Conservation (phyloP, 2,113 vertebrate genomes). For the Ptilorrhoa leucosticta region DNA sequence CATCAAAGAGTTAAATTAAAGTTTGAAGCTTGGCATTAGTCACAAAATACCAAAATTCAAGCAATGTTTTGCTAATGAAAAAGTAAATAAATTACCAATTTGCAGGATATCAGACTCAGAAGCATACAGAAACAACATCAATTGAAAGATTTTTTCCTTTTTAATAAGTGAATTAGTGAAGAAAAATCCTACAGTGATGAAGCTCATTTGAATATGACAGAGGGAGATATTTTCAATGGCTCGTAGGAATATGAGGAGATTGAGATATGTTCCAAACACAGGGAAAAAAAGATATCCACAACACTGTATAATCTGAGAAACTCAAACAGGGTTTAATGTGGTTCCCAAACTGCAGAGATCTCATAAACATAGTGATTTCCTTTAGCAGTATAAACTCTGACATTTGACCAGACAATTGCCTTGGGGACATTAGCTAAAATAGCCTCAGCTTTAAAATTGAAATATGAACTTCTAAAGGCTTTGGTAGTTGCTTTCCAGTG, state of each 20-base stretch:
- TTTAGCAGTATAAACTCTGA: slow-evolving; percentile 47
- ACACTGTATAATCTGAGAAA: slow-evolving; percentile 2
- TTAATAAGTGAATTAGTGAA: not conserved
- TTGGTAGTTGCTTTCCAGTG: slow-evolving; percentile 1
- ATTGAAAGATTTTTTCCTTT: not conserved
- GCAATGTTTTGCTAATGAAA: not conserved
- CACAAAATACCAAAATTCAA: not conserved
- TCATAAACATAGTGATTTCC: slow-evolving; percentile 43
- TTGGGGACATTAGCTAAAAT: slow-evolving; percentile 44
- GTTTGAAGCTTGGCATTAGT: not conserved
- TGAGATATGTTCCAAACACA: not conserved
- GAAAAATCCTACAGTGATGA: not conserved
- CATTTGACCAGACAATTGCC: slow-evolving; percentile 49
- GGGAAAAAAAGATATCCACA: not conserved
- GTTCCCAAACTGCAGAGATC: not conserved
- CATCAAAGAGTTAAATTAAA: not conserved
- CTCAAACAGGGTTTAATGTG: not conserved
- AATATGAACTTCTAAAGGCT: slow-evolving; percentile 48
- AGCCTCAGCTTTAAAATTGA: slow-evolving; percentile 52
- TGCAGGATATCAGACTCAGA: not conserved
- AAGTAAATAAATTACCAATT: not conserved
- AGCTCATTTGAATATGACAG: not conserved
- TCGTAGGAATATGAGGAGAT: not conserved
- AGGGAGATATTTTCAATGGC: not conserved
- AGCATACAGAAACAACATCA: not conserved